These are phyloP conservation scores for Luscinia megarhynchos DNA, from an alignment of 2,797 vertebrate species.

Conservation along the genomic window DNA sequence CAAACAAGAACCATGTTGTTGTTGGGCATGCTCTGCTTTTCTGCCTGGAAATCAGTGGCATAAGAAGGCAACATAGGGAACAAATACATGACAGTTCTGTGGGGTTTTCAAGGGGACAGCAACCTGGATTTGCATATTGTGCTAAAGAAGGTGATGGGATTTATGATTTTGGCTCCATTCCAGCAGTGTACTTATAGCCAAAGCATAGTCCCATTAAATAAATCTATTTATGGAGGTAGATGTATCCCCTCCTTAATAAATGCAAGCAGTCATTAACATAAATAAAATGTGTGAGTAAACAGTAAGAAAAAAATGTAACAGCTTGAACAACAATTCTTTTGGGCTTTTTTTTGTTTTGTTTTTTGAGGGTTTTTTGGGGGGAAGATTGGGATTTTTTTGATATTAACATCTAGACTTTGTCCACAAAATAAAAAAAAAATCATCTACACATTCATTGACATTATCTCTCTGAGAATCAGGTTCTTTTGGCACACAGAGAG, in stretches of 20 bases:
- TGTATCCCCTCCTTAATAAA: background rate
- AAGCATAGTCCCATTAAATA: background rate
- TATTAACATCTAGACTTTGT: background rate
- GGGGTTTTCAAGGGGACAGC: background rate
- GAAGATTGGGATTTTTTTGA: background rate
- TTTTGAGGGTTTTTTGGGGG: background rate
- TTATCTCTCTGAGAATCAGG: background rate
- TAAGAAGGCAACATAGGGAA: background rate
- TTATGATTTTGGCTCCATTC: background rate
- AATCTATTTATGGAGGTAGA: background rate
- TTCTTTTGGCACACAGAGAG: background rate
- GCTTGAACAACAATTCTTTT: background rate
- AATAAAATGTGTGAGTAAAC: background rate
- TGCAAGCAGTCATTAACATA: background rate
- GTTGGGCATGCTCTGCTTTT: background rate
- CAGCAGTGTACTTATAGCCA: background rate
- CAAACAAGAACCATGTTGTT: background rate
- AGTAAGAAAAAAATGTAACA: background rate
- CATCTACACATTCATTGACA: background rate
- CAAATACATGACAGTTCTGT: background rate
- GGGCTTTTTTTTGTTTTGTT: too few relatives aligned
- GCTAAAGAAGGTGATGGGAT: background rate
- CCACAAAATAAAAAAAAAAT: background rate
- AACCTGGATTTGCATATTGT: background rate
- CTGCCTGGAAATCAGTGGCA: background rate